phyloP scores from a whole-genome alignment of 1,140 invertebrate species.

The Drosophila nebulosa region DNA sequence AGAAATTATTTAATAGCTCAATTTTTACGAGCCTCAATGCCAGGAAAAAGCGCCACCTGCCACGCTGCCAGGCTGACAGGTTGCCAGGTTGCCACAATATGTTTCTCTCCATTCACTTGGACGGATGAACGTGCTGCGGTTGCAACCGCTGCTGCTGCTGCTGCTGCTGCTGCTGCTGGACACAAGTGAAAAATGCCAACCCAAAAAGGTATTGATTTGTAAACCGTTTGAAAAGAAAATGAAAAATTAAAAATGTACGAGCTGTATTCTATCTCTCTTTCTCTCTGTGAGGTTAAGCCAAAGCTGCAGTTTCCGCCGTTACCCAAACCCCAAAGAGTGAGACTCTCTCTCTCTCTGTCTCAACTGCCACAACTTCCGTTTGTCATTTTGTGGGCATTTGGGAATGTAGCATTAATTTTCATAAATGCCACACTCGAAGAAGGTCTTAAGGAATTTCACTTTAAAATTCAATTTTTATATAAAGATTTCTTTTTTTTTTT shows the following conservation, averaged over 20 bases:
- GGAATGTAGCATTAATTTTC: slow-evolving; percentile 59
- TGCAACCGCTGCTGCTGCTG: slow-evolving; percentile 26
- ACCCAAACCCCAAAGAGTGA: neutral
- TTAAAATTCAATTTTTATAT: slow-evolving; percentile 69
- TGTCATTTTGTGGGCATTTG: slow-evolving; percentile 54
- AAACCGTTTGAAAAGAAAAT: slow-evolving; percentile 61
- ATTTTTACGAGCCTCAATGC: slow-evolving; percentile 48
- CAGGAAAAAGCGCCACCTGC: slow-evolving; percentile 49
- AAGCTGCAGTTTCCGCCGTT: slow-evolving; percentile 66
- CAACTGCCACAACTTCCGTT: slow-evolving; percentile 51
- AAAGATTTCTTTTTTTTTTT: slow-evolving; percentile 52
- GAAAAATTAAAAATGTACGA: slow-evolving; percentile 75
- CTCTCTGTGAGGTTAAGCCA: slow-evolving; percentile 22
- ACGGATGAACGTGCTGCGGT: slow-evolving; percentile 61
- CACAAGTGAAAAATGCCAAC: slow-evolving; percentile 22
- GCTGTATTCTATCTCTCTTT: slow-evolving; percentile 16
- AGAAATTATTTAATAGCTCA: slow-evolving; percentile 79
- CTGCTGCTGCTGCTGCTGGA: neutral
- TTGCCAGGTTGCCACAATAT: too few species aligned
- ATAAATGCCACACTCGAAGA: slow-evolving; percentile 38
- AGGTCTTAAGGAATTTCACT: slow-evolving; percentile 63
- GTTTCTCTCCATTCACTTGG: neutral
- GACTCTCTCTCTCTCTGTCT: neutral
- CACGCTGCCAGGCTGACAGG: neutral
- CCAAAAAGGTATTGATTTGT: slow-evolving; percentile 56